These are phyloP conservation scores for Syrista parreyssii DNA, from an alignment of 2,888 invertebrate genomes.

Conservation along the genomic window DNA sequence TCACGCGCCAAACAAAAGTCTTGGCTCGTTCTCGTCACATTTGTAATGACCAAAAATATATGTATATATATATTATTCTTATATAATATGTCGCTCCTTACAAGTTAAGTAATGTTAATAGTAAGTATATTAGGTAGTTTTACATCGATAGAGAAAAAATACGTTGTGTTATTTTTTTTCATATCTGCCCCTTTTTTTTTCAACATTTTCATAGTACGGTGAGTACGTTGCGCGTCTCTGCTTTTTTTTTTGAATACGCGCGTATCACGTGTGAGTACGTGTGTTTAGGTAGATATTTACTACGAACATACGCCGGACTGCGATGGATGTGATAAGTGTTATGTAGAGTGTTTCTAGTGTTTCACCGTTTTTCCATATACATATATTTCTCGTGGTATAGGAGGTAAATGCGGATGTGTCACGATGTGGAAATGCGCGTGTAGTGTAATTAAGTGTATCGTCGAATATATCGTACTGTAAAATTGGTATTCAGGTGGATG, in stretches of 20 bases:
- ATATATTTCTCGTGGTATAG: not conserved
- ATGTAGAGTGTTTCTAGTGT: constrained; percentile 21
- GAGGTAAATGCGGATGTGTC: not conserved
- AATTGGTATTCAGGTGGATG: not conserved
- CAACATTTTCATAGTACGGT: constrained; percentile 34
- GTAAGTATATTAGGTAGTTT: constrained; percentile 65
- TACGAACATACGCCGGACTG: not conserved
- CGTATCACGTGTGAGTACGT: constrained; percentile 11
- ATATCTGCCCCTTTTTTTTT: constrained; percentile 27
- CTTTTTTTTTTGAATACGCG: constrained; percentile 6
- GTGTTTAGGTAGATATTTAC: constrained; percentile 1
- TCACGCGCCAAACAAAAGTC: constrained; percentile 60
- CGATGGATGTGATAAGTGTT: constrained; percentile 10
- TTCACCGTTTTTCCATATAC: not conserved
- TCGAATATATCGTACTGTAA: not conserved
- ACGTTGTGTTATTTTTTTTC: constrained; percentile 51
- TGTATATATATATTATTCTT: constrained; percentile 64
- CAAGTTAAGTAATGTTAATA: constrained; percentile 64
- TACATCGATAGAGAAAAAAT: constrained; percentile 65
- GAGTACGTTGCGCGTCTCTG: constrained; percentile 26
- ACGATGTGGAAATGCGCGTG: not conserved
- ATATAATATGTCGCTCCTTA: constrained; percentile 64
- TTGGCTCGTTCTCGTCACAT: constrained; percentile 55
- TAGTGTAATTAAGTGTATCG: not conserved
- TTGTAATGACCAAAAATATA: constrained; percentile 66